Base-by-base conservation (phyloP, 2,888 invertebrate species). In the Drosophila vallismaia region DNA sequence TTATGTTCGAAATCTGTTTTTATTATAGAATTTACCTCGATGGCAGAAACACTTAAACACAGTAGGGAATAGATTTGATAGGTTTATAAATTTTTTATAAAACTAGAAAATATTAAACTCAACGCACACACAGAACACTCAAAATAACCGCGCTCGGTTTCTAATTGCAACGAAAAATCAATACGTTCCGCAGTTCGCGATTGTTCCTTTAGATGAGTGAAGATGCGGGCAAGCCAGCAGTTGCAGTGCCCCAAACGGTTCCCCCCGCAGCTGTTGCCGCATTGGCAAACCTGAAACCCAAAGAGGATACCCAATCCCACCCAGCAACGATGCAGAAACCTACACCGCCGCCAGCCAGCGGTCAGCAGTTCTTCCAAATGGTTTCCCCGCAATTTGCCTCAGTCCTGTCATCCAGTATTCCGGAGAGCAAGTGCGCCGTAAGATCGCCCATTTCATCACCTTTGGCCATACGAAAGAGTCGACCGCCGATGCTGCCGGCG, bases 381-480 rank as follows among this genome's bases (percentile, higher is more conserved):
- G 80, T 90, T 6, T 81, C 88, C 12, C 89, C 89, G 4, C 89
- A 90, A 67, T 77, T 90, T 62, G 87, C 86, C 45, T 84, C 88
- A 10, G 86, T 89, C 9, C 59, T 89, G 36, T 77, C 88, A 0
- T 86, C 88, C 0, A 89, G 81, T 50, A 82, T 83, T 9, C 82
- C 88, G 42, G 90, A 89, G 51, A 88, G 76, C 0, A 88, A 86
- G 49, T 78, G 81, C 2, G 82, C 84, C 1, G 71, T 90, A 2
- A 77, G 86, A 4, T 91, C 90, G 9, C 90, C 91, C 2, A 77
- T 90, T 5, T 88, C 90, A 1, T 90, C 90, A 1, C 90, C 90
- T 6, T 42, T 88, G 52, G 78, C 84, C 3, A 58, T 80, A 4
- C 86, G 91, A 9, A 90, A 90, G 60, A 88, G 78, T 64, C 86